Conservation (phyloP, 2,797 vertebrate species). For the Amniataba percoides region DNA sequence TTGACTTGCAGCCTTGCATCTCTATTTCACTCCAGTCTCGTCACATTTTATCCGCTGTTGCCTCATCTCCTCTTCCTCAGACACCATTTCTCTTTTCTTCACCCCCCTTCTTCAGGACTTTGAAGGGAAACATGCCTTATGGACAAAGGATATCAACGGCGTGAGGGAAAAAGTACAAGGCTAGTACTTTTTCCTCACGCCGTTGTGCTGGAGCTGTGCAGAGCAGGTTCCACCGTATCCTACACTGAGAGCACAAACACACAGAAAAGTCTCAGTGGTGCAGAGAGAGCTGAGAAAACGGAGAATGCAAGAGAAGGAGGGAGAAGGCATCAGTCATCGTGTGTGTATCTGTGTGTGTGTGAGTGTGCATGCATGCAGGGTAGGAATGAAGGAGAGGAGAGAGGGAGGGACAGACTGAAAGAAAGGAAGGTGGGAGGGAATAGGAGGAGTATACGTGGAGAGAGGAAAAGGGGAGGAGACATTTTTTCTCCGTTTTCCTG, state of each 20-base stretch:
- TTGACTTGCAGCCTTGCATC: conserved; percentile 73
- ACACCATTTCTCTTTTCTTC: conserved; percentile 64
- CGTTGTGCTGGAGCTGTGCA: conserved; percentile 57
- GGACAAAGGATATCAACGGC: conserved; percentile 73
- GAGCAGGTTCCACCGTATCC: conserved; percentile 68
- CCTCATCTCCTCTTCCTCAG: conserved; percentile 66
- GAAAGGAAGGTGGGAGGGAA: conserved; percentile 77
- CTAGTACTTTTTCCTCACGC: conserved; percentile 34
- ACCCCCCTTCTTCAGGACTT: conserved; percentile 58
- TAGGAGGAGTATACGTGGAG: conserved; percentile 66
- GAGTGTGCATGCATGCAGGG: conserved; percentile 68
- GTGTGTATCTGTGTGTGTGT: conserved; percentile 51
- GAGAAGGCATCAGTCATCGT: conserved; percentile 80
- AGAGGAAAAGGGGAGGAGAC: conserved; percentile 77
- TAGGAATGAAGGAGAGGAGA: conserved; percentile 76
- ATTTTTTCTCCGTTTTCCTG: conserved; percentile 77
- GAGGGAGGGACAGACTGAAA: conserved; percentile 78
- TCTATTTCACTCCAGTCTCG: conserved; percentile 72
- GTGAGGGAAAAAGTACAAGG: conserved; percentile 60
- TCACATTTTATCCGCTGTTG: conserved; percentile 69
- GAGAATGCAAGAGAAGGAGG: conserved; percentile 69
- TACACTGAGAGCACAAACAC: conserved; percentile 62
- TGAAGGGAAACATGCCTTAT: conserved; percentile 65
- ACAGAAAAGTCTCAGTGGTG: conserved; percentile 75
- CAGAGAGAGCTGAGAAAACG: conserved; percentile 69